Evolutionary conservation across 2,113 vertebrate species (phyloP).

Genomic region (Gymnogyps californianus): DNA sequence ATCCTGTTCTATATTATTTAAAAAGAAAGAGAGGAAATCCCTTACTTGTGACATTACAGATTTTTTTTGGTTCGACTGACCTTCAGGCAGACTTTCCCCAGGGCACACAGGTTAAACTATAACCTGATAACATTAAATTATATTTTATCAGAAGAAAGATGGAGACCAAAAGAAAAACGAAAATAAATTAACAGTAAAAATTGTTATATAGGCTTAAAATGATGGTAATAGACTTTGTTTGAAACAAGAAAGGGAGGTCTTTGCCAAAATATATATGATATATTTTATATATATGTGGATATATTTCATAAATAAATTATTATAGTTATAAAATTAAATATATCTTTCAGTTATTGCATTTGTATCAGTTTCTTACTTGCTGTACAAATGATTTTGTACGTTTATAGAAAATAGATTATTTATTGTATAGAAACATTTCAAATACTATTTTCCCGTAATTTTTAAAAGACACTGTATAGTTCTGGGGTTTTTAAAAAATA

Average conservation of each 20-base stretch:
- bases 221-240: background rate
- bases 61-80: background rate
- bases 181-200: background rate
- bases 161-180: background rate
- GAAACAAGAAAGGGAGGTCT: conserved; percentile 16
- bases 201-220: background rate
- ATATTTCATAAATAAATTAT: conserved; percentile 70
- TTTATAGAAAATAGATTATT: conserved; percentile 64
- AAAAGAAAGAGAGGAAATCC: conserved; percentile 21
- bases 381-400: conserved; percentile 38
- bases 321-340: conserved; percentile 24
- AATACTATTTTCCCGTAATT: background rate
- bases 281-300: conserved; percentile 60
- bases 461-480: background rate
- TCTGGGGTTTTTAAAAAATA: background rate
- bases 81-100: background rate
- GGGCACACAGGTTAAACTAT: background rate
- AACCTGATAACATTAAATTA: background rate
- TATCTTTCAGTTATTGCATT: conserved; percentile 19
- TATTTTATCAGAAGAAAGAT: background rate
- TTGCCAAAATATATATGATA: conserved; percentile 39
- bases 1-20: conserved; percentile 43
- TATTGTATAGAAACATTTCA: conserved; percentile 58
- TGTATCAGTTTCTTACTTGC: conserved; percentile 13
- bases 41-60: background rate